Evolutionary conservation across 2,888 invertebrate species (phyloP).

Genomic region (Tetanocera ferruginea): DNA sequence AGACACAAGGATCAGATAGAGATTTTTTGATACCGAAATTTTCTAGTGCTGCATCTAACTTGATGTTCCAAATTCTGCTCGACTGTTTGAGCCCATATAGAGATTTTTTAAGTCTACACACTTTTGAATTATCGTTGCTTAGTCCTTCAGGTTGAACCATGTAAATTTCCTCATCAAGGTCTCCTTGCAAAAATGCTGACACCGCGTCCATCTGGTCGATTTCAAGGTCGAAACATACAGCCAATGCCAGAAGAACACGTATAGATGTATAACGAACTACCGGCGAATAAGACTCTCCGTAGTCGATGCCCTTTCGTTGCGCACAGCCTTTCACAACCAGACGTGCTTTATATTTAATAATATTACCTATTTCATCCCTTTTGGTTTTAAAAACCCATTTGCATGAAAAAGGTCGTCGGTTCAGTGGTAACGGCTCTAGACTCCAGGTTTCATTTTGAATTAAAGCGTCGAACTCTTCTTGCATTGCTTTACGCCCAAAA

Average conservation of each 20-base stretch:
- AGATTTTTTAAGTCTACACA: slow-evolving; percentile 38
- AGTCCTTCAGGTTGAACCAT: slow-evolving; percentile 41
- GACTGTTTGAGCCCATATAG: slow-evolving; percentile 46
- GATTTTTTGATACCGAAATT: slow-evolving; percentile 9
- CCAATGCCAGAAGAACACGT: slow-evolving; percentile 40
- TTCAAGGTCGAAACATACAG: slow-evolving; percentile 25
- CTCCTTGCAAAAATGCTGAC: slow-evolving; percentile 42
- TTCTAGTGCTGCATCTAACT: slow-evolving; percentile 21
- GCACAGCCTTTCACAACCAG: slow-evolving; percentile 53
- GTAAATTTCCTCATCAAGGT: slow-evolving; percentile 36
- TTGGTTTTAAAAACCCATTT: slow-evolving; percentile 55
- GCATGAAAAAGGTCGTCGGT: neutral
- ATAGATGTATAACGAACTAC: slow-evolving; percentile 46
- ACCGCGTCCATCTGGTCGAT: slow-evolving; percentile 44
- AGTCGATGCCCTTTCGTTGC: slow-evolving; percentile 50
- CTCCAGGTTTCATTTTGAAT: slow-evolving; percentile 68
- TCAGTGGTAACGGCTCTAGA: slow-evolving; percentile 19
- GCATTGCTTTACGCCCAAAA: slow-evolving; percentile 4
- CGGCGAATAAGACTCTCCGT: slow-evolving; percentile 48
- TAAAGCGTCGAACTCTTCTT: slow-evolving; percentile 28
- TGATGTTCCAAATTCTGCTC: slow-evolving; percentile 40
- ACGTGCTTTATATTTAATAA: slow-evolving; percentile 48
- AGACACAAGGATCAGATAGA: slow-evolving; percentile 38
- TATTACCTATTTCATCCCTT: slow-evolving; percentile 46
- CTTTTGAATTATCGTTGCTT: too few relatives aligned